Evolutionary conservation across 1,140 invertebrate genomes (phyloP), one percentile per base, ranked within the genome.

Genomic region (Drosophila melanica): DNA sequence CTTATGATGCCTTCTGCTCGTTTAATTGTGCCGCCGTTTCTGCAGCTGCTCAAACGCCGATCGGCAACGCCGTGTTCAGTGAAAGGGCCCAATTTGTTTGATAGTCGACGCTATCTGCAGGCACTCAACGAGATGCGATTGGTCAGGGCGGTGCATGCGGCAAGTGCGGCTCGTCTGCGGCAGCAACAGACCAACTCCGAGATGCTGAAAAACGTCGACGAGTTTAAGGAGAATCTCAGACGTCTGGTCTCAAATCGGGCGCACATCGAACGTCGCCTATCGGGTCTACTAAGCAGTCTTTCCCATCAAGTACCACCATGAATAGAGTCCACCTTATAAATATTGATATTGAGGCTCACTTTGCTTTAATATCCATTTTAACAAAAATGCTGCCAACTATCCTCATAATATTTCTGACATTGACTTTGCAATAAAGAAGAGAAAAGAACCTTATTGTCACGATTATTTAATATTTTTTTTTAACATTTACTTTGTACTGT

Each of bases 221-320:
- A 30, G 2, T 72, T 67, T 23, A 45, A 27, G 5, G 54, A 72
- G 30, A 72, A 72, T 33, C 47, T 72, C 0, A 30, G 23, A 9
- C 54, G 63, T 16, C 30, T 72, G 2, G 30, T 67, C 48, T 20
- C 47, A 23, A 72, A 72, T 50, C 63, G 47, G 9, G 62, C 30
- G 2, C 41, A 23, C 14, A 67, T 72, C 20, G 69, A 67, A 23
- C 39, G 20, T 4, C 63, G 64, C 10, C 47, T 72, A 4, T 39
- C 64, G 0, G 33, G 16, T 1, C 5, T 72, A 6, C 47, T 72
- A 9, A 9, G 39, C 0, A 14, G 47, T 30, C 44, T 55, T 2
- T 16, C 4, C 14, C 44, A 18, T 23, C 20, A 23, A 2, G 20
- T 2, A 23, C 20, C 20, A 23, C 2, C 20, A 23, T 23, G 20